Evolutionary conservation across 2,888 invertebrate genomes (phyloP).

Genomic region (Microplitis manilae): DNA sequence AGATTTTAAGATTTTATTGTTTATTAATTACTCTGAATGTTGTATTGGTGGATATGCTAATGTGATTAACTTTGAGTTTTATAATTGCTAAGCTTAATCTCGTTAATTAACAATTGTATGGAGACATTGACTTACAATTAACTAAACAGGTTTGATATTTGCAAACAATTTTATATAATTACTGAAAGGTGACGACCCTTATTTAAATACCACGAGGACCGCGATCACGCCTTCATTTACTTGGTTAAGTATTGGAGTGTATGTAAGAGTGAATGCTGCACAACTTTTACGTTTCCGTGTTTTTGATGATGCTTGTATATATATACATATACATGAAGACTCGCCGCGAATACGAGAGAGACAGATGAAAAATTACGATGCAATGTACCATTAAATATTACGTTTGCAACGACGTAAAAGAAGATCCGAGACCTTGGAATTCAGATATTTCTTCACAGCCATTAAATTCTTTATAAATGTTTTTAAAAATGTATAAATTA

Average conservation of each 20-base stretch:
- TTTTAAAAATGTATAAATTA: not conserved
- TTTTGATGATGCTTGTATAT: conserved; percentile 17
- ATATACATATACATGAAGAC: not conserved
- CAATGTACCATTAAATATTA: conserved; percentile 32
- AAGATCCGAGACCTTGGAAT: conserved; percentile 24
- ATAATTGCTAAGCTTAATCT: not conserved
- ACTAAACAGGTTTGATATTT: conserved; percentile 6
- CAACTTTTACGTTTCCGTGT: conserved; percentile 33
- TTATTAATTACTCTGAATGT: too few species aligned
- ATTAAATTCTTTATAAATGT: not conserved
- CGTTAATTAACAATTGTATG: not conserved
- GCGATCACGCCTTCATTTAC: conserved; percentile 17
- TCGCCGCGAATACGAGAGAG: not conserved
- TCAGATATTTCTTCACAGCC: conserved; percentile 10
- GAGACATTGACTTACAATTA: not conserved
- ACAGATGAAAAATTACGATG: conserved; percentile 20
- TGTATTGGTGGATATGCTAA: too few species aligned
- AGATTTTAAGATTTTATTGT: not conserved
- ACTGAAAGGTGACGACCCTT: conserved; percentile 28
- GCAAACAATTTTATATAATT: conserved; percentile 20
- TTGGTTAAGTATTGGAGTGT: conserved; percentile 1
- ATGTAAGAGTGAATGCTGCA: not conserved
- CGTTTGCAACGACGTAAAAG: not conserved
- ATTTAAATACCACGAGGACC: conserved; percentile 30
- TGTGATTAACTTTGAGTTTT: too few species aligned